These are phyloP conservation scores for Polydrusus pterygomalis DNA, from an alignment of 2,888 invertebrate genomes.

Conservation along the genomic window DNA sequence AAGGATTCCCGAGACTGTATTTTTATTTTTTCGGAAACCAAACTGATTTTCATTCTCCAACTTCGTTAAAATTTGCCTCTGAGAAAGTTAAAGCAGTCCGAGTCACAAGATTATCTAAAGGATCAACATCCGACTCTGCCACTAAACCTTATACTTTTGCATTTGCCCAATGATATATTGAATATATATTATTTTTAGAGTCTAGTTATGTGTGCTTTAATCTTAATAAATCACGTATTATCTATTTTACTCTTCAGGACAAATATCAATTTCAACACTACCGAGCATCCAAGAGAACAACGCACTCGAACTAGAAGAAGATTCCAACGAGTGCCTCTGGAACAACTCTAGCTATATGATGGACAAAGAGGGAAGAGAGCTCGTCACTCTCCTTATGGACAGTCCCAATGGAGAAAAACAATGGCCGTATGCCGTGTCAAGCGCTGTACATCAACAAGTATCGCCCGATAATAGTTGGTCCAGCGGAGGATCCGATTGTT, in stretches of 20 bases:
- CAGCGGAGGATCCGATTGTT: constrained; percentile 73
- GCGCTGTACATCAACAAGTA: constrained; percentile 59
- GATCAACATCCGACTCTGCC: no score
- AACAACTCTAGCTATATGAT: constrained; percentile 82
- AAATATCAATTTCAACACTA: constrained; percentile 78
- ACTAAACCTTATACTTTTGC: no score
- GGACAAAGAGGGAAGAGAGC: constrained; percentile 80
- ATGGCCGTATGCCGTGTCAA: constrained; percentile 78
- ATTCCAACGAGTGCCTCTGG: constrained; percentile 84
- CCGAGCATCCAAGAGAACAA: constrained; percentile 85
- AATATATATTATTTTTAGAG: no score
- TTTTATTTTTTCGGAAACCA: no score
- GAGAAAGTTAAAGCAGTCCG: no score
- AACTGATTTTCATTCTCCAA: no score
- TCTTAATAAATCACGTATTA: no score
- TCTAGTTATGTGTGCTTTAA: no score
- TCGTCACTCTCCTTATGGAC: constrained; percentile 75
- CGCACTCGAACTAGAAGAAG: constrained; percentile 82
- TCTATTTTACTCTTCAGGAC: constrained; percentile 71
- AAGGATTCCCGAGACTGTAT: no score
- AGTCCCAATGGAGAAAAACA: constrained; percentile 74
- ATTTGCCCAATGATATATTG: no score
- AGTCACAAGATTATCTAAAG: no score
- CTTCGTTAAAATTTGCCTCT: no score
- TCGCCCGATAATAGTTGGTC: constrained; percentile 78